Conservation (phyloP, 2,113 vertebrate species). For the Rhizomys pruinosus region DNA sequence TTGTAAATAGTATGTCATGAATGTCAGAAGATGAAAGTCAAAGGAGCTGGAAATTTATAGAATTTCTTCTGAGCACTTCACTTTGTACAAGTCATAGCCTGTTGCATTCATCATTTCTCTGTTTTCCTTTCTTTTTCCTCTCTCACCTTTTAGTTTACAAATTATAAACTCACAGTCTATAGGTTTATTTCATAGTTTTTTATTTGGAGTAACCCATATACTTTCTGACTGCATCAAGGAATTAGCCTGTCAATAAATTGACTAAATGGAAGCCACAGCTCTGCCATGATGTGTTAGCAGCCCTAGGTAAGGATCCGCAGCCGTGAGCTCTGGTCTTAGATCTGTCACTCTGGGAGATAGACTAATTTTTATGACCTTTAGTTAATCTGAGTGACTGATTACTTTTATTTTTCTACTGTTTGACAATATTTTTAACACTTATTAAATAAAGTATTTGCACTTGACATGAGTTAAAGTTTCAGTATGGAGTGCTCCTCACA, state of each 20-base stretch:
- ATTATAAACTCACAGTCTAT: neutral
- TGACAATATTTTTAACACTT: neutral
- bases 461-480: neutral
- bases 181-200: neutral
- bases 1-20: conserved; percentile 28
- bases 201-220: neutral
- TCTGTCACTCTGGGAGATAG: neutral
- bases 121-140: neutral
- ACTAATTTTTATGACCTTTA: neutral
- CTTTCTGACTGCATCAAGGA: neutral
- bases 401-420: neutral
- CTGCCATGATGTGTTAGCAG: neutral
- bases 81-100: neutral
- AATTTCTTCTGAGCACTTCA: conserved; percentile 9
- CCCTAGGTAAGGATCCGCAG: neutral
- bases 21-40: conserved; percentile 27
- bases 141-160: neutral
- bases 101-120: neutral
- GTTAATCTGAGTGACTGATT: neutral
- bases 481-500: neutral
- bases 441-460: neutral
- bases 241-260: neutral
- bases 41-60: neutral
- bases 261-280: neutral
- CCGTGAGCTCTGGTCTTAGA: neutral